phyloP scores from a whole-genome alignment of 2,113 vertebrate species.

The Eulacestoma nigropectus region DNA sequence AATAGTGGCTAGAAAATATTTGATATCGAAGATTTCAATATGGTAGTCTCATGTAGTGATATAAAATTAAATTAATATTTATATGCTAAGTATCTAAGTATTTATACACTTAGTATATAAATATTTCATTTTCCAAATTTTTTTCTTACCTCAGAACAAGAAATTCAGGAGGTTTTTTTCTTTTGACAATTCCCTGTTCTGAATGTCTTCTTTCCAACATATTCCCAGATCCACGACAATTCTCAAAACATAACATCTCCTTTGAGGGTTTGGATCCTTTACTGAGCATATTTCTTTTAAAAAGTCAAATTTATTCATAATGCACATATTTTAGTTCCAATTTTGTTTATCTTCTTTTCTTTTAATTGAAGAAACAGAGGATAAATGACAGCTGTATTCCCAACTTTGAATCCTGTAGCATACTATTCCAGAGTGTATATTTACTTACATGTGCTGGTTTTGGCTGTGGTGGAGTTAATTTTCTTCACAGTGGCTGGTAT shows the following conservation, averaged over 20 bases:
- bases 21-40: neutral
- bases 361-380: neutral
- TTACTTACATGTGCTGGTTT: neutral
- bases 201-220: neutral
- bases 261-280: neutral
- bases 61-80: neutral
- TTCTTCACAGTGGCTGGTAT: neutral
- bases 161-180: neutral
- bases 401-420: neutral
- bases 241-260: neutral
- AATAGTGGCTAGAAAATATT: neutral
- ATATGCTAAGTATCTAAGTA: neutral
- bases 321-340: neutral
- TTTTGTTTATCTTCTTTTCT: neutral
- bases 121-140: neutral
- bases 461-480: neutral
- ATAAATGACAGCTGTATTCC: neutral
- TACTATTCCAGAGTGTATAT: neutral
- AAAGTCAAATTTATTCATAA: neutral
- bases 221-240: neutral
- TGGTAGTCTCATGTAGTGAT: neutral
- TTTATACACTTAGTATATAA: neutral
- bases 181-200: neutral
- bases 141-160: neutral
- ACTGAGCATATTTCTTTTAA: neutral